These are phyloP conservation scores for Odontamblyopus lacepedii DNA, from an alignment of 2,797 vertebrate species.

Conservation along the genomic window DNA sequence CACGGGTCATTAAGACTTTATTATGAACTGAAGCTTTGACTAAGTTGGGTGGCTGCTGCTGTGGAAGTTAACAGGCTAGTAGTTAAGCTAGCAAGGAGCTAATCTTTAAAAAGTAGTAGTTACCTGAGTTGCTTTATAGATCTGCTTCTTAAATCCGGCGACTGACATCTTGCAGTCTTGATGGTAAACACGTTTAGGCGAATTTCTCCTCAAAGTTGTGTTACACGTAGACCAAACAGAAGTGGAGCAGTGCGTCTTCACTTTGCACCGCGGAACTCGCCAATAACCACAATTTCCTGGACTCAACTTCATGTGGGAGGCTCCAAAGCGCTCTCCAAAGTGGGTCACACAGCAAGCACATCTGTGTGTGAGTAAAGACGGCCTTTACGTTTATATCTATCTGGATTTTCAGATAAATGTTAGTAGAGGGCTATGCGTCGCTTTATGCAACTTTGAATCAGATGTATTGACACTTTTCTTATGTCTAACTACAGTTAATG, in stretches of 20 bases:
- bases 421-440: too few relatives aligned
- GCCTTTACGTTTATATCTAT: not conserved
- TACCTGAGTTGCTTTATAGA: constrained; percentile 98
- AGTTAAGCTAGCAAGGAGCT: constrained; percentile 24
- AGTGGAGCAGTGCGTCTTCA: constrained; percentile 41
- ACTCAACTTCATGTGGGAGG: constrained; percentile 45
- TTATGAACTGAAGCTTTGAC: not conserved
- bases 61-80: constrained; percentile 18
- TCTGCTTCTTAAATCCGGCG: constrained; percentile 93
- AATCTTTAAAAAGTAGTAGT: constrained; percentile 18
- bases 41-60: not conserved
- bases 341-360: constrained; percentile 32
- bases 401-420: not conserved
- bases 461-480: not conserved
- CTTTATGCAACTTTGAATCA: not conserved
- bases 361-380: not conserved
- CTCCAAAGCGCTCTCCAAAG: constrained; percentile 29
- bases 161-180: constrained; percentile 85
- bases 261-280: constrained; percentile 62
- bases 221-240: constrained; percentile 1
- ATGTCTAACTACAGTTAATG: not conserved
- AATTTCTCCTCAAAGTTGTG: not conserved
- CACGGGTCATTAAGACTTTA: not conserved
- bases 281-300: constrained; percentile 65
- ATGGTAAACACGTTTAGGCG: constrained; percentile 17